phyloP scores from a whole-genome alignment of 2,888 invertebrate genomes.

The Elegia similella region DNA sequence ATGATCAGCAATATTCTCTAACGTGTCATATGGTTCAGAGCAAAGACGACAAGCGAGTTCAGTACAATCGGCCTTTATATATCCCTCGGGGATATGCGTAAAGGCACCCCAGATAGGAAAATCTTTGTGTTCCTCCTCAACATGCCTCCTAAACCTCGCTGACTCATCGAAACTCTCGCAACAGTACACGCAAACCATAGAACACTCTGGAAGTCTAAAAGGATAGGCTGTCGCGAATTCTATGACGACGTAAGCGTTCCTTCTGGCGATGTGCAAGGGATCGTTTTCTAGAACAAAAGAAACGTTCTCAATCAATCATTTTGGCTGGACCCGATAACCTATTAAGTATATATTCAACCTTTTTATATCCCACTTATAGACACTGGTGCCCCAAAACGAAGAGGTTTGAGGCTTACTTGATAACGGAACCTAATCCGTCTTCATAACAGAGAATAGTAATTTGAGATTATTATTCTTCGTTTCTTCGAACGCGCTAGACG shows the following conservation, averaged over 20 bases:
- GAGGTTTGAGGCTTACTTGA: too few species aligned
- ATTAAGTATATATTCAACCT: too few species aligned
- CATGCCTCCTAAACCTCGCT: conserved; percentile 39
- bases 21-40: conserved; percentile 21
- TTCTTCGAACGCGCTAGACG: conserved; percentile 41
- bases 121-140: conserved; percentile 34
- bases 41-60: conserved; percentile 41
- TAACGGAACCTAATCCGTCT: conserved; percentile 27
- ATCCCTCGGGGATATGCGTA: conserved; percentile 27
- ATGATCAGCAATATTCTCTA: conserved; percentile 34
- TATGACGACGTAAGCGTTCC: conserved; percentile 43
- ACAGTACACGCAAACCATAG: conserved; percentile 43
- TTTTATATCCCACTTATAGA: too few species aligned
- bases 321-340: neutral
- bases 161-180: conserved; percentile 36
- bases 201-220: conserved; percentile 40
- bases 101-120: conserved; percentile 29
- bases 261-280: conserved; percentile 36
- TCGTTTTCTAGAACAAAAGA: conserved; percentile 50
- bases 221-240: conserved; percentile 46
- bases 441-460: conserved; percentile 40
- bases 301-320: conserved; percentile 35
- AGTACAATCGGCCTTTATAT: conserved; percentile 40
- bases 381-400: too few species aligned
- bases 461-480: conserved; percentile 52